Evolutionary conservation across 2,113 vertebrate genomes (phyloP).

Genomic region (Gallinago paraguaiae): DNA sequence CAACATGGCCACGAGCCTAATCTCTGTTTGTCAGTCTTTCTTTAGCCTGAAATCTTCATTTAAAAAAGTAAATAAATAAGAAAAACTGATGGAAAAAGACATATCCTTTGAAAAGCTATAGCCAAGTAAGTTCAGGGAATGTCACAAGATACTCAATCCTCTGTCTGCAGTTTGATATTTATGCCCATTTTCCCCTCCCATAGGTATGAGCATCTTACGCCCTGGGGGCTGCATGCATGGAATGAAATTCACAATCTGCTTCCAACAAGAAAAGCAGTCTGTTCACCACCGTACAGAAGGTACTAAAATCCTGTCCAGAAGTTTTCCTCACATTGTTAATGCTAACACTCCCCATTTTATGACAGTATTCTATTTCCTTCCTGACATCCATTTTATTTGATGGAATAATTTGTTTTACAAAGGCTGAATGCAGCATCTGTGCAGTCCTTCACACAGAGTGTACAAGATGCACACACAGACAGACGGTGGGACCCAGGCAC

Average conservation of each 20-base stretch:
- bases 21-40: neutral
- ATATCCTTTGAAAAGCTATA: neutral
- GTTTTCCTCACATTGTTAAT: neutral
- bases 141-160: neutral
- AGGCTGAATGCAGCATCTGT: neutral
- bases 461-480: neutral
- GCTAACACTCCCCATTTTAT: neutral
- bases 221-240: neutral
- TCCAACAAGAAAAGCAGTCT: constrained; percentile 1
- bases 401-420: neutral
- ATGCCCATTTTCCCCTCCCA: neutral
- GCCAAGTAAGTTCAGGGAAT: neutral
- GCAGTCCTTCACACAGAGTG: neutral
- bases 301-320: neutral
- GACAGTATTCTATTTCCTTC: neutral
- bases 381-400: neutral
- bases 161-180: neutral
- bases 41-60: neutral
- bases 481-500: neutral
- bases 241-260: neutral
- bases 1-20: neutral
- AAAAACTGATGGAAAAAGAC: neutral
- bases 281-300: neutral
- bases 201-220: neutral
- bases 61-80: neutral